Evolutionary conservation across 2,888 invertebrate species (phyloP).

Genomic region (Melanargia galathea): DNA sequence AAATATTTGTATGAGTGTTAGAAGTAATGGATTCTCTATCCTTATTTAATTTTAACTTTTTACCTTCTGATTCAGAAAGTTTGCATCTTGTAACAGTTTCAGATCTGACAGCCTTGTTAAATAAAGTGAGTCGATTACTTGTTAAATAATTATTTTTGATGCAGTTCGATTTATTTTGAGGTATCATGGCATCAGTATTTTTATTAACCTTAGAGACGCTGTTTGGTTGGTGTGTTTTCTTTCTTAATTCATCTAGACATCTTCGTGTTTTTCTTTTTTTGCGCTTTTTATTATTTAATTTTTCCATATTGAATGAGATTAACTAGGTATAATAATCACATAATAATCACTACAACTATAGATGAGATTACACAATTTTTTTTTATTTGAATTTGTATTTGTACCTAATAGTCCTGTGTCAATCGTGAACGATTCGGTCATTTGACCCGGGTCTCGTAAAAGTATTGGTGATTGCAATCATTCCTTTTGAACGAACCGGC

Average conservation of each 20-base stretch:
- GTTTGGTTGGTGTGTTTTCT: conserved; percentile 49
- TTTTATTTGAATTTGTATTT: too few relatives aligned
- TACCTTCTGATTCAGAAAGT: conserved; percentile 49
- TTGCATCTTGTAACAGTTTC: conserved; percentile 65
- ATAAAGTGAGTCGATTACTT: conserved; percentile 61
- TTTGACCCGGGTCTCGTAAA: too few relatives aligned
- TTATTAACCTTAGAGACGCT: conserved; percentile 26
- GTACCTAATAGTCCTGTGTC: too few relatives aligned
- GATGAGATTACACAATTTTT: too few relatives aligned
- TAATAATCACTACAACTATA: too few relatives aligned
- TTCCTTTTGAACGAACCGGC: too few relatives aligned
- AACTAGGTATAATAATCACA: too few relatives aligned
- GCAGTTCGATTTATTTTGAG: conserved; percentile 29
- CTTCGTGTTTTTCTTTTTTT: conserved; percentile 68
- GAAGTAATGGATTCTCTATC: neutral
- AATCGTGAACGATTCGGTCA: too few relatives aligned
- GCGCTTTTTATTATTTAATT: conserved; percentile 49
- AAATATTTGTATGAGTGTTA: neutral
- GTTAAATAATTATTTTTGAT: conserved; percentile 52
- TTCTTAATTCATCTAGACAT: conserved; percentile 65
- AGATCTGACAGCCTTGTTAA: conserved; percentile 64
- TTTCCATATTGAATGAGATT: conserved; percentile 47
- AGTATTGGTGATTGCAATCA: too few relatives aligned
- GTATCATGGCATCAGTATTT: conserved; percentile 28
- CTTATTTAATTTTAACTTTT: conserved; percentile 36